These are phyloP conservation scores for Sandelia bainsii DNA, from an alignment of 2,797 vertebrate genomes.

Conservation along the genomic window DNA sequence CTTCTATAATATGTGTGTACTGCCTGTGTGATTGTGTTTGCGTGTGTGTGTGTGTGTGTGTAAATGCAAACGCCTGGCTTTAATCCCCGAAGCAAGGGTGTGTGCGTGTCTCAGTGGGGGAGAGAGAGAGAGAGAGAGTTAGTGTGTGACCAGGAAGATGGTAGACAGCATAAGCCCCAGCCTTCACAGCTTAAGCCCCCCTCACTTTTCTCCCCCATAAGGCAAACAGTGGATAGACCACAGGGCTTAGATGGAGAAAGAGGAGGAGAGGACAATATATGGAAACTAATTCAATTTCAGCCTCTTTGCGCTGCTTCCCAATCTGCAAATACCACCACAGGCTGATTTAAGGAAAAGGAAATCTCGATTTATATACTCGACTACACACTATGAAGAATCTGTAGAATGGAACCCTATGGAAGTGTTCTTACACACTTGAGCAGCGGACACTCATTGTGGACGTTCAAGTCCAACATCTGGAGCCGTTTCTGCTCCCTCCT, in stretches of 20 bases:
- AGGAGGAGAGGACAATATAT: conserved; percentile 81
- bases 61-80: conserved; percentile 51
- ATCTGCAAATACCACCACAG: conserved; percentile 78
- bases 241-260: conserved; percentile 77
- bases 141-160: conserved; percentile 69
- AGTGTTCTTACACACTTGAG: conserved; percentile 63
- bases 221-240: conserved; percentile 82
- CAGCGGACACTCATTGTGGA: conserved; percentile 48
- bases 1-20: conserved; percentile 54
- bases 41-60: conserved; percentile 40
- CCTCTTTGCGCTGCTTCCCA: conserved; percentile 68
- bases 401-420: conserved; percentile 71
- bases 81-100: conserved; percentile 54
- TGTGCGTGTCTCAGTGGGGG: conserved; percentile 19
- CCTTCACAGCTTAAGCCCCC: conserved; percentile 77
- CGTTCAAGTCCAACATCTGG: conserved; percentile 47
- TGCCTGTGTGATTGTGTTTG: conserved; percentile 48
- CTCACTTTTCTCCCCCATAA: conserved; percentile 78
- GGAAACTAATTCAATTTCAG: conserved; percentile 85
- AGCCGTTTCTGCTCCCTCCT: conserved; percentile 48
- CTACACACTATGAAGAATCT: conserved; percentile 53
- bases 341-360: conserved; percentile 80
- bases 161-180: conserved; percentile 73
- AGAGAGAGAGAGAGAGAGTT: conserved; percentile 11
- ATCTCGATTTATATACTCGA: conserved; percentile 67